Conservation (phyloP, 92 coral and sea anemone genomes). For the Epizoanthus rinbou region DNA sequence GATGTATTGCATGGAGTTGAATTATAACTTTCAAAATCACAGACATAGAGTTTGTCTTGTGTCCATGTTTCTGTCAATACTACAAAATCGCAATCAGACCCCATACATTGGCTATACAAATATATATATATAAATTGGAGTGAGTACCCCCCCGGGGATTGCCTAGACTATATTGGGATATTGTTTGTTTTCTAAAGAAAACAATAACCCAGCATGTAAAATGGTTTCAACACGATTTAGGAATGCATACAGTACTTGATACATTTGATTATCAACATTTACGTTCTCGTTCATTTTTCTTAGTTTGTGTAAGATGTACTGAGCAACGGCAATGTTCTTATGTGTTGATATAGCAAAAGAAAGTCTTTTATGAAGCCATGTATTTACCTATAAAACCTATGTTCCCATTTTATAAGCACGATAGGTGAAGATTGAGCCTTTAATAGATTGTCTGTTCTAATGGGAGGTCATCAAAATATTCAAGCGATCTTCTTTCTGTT, state of each 20-base stretch:
- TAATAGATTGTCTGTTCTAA: not conserved
- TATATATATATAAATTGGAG: too few relatives aligned
- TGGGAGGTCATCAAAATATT: not conserved
- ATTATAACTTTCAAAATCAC: not conserved
- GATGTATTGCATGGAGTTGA: not conserved
- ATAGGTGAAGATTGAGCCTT: not conserved
- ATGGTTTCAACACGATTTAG: too few relatives aligned
- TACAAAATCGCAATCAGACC: too few relatives aligned
- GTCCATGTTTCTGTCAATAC: not conserved
- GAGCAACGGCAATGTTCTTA: too few relatives aligned
- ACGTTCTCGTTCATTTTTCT: too few relatives aligned
- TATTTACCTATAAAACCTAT: not conserved
- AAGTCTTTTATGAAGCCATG: not conserved
- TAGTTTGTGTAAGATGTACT: too few relatives aligned
- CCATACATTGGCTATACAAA: too few relatives aligned
- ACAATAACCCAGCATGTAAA: not conserved
- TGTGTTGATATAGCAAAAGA: too few relatives aligned
- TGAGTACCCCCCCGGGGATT: too few relatives aligned
- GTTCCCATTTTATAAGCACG: too few relatives aligned
- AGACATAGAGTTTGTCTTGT: not conserved
- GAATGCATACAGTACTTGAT: too few relatives aligned
- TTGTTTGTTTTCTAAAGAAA: not conserved
- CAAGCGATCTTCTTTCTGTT: slow-evolving; percentile 13
- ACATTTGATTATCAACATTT: too few relatives aligned
- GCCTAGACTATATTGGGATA: not conserved